Percentiles rank a stretch among this genome's conserved stretches.
Evolutionary conservation across 1,140 invertebrate genomes (phyloP).

Genomic region (Drosophila pseudoobscura): DNA sequence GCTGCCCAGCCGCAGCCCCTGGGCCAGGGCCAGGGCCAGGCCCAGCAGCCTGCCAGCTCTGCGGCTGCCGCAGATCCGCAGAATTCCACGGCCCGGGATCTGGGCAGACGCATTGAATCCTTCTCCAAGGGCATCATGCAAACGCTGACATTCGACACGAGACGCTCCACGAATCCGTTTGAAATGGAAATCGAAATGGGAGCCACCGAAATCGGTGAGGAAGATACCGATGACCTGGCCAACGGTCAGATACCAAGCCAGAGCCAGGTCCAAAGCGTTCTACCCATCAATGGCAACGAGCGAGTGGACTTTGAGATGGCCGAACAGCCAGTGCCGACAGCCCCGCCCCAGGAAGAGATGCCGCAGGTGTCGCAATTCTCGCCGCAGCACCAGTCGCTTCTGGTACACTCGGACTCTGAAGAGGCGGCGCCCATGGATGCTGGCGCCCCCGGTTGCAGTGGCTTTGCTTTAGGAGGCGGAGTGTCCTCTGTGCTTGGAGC

Average conservation of each 20-base stretch:
- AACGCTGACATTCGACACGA: conserved; percentile 78
- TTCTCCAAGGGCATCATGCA: conserved; percentile 83
- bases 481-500: background rate
- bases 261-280: conserved; percentile 28
- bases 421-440: conserved; percentile 35
- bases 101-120: conserved; percentile 82
- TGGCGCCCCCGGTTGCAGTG: background rate
- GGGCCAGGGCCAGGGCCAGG: no score
- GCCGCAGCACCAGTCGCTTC: background rate
- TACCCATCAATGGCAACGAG: conserved; percentile 78
- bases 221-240: conserved; percentile 71
- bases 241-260: conserved; percentile 58
- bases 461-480: conserved; percentile 25
- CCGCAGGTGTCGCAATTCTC: conserved; percentile 2
- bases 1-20: conserved; percentile 45
- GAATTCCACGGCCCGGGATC: conserved; percentile 70
- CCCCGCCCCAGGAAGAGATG: background rate
- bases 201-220: conserved; percentile 79
- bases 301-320: conserved; percentile 70
- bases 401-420: conserved; percentile 66
- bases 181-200: conserved; percentile 83
- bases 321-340: conserved; percentile 34
- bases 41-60: no score
- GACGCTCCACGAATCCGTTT: conserved; percentile 81
- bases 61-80: conserved; percentile 47